These are phyloP conservation scores for Bembecia ichneumoniformis DNA, from an alignment of 2,888 invertebrate species.

Conservation along the genomic window DNA sequence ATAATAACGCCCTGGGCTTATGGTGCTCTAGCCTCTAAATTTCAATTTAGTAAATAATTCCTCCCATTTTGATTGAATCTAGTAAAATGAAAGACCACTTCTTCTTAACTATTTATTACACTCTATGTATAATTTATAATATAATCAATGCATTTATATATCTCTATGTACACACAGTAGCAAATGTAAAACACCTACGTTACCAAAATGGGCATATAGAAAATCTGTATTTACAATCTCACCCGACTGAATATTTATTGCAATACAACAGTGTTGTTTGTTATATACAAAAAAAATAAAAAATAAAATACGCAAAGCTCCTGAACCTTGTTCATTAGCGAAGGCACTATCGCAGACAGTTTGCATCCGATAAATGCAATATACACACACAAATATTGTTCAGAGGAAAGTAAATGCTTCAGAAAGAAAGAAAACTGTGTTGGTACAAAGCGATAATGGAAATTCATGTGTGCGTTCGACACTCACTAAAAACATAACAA, in stretches of 20 bases:
- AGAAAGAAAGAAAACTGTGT: too few species aligned
- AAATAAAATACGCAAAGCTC: too few species aligned
- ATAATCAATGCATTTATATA: constrained; percentile 61
- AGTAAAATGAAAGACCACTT: not conserved
- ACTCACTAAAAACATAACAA: too few species aligned
- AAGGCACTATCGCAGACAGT: not conserved
- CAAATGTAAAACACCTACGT: constrained; percentile 47
- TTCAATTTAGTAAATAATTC: too few species aligned
- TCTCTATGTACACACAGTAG: constrained; percentile 66
- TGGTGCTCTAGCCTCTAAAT: too few species aligned
- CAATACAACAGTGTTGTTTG: too few species aligned
- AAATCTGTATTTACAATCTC: not conserved
- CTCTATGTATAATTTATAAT: constrained; percentile 64
- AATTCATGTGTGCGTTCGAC: too few species aligned
- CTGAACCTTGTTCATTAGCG: not conserved
- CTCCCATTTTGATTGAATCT: too few species aligned
- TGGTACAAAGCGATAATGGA: too few species aligned
- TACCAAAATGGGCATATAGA: not conserved
- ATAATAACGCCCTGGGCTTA: too few species aligned
- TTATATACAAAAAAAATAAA: too few species aligned
- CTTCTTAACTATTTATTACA: constrained; percentile 48
- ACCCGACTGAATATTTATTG: not conserved
- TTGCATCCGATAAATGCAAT: not conserved
- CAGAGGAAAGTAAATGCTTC: not conserved
- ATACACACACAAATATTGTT: not conserved